These are phyloP conservation scores for Meiosimyza platycephala DNA, from an alignment of 2,888 invertebrate genomes.

Conservation along the genomic window DNA sequence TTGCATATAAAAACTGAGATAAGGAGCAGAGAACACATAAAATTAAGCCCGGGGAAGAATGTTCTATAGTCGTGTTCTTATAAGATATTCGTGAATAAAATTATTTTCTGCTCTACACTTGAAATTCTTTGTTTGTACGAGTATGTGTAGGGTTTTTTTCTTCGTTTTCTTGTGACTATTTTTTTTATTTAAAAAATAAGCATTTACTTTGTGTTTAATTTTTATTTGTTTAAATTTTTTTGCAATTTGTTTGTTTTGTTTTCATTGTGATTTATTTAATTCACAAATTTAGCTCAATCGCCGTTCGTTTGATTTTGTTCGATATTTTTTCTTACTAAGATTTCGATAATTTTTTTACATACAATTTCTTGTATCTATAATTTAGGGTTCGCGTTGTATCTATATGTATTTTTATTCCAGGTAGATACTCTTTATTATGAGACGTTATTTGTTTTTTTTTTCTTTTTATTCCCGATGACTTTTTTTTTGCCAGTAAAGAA, in stretches of 20 bases:
- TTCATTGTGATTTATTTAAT: not conserved
- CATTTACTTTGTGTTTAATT: not conserved
- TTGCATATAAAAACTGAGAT: too few relatives aligned
- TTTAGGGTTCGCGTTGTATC: not conserved
- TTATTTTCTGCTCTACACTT: not conserved
- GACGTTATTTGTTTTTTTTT: not conserved
- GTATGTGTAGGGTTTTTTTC: slow-evolving; percentile 6
- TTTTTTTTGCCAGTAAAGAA: too few relatives aligned
- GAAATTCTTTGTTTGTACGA: not conserved
- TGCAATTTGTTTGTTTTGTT: not conserved
- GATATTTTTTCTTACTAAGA: not conserved
- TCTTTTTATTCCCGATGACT: not conserved
- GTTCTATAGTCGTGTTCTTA: not conserved
- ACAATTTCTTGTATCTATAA: not conserved
- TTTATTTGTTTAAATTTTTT: not conserved
- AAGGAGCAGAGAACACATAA: too few relatives aligned
- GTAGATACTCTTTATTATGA: not conserved
- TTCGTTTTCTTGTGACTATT: slow-evolving; percentile 44
- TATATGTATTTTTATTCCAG: slow-evolving; percentile 9
- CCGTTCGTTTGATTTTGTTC: slow-evolving; percentile 17
- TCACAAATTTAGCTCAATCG: slow-evolving; percentile 2
- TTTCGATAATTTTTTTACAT: not conserved
- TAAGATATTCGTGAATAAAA: not conserved
- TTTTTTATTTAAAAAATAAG: not conserved
- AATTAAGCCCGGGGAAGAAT: too few relatives aligned